A percentile compares a stretch with the other conserved stretches of the same genome.
Evolutionary conservation across 2,797 vertebrate species (phyloP).

Genomic region (Telmatherina bonti): DNA sequence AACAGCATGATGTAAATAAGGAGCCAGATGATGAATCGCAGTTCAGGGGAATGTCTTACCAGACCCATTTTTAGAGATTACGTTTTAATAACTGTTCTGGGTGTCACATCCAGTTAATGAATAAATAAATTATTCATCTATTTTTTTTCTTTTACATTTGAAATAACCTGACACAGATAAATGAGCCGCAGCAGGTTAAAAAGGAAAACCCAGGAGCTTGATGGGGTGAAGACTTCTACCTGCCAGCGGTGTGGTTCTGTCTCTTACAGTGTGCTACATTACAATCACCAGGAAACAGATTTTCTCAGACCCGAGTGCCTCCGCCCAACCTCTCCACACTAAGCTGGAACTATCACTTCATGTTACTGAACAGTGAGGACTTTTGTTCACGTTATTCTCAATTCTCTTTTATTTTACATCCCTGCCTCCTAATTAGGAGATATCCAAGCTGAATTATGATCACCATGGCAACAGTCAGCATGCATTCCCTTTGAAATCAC

Average conservation of each 20-base stretch:
- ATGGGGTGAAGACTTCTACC: not conserved
- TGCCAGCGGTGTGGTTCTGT: not conserved
- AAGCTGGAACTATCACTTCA: not conserved
- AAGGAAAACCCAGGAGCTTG: constrained; percentile 55
- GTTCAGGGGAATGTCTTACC: constrained; percentile 63
- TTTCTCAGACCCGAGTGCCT: not conserved
- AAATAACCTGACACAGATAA: constrained; percentile 65
- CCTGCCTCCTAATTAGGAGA: constrained; percentile 71
- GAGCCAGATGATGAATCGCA: constrained; percentile 68
- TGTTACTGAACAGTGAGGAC: constrained; percentile 26
- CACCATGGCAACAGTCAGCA: constrained; percentile 82
- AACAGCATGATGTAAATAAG: constrained; percentile 47
- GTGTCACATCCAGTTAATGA: constrained; percentile 79
- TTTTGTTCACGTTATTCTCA: constrained; percentile 35
- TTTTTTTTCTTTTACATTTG: constrained; percentile 53
- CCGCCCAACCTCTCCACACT: not conserved
- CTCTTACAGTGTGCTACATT: not conserved
- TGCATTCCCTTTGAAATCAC: constrained; percentile 79
- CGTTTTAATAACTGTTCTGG: constrained; percentile 75
- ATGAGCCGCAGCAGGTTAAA: constrained; percentile 42
- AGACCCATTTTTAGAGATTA: constrained; percentile 79
- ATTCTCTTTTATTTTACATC: constrained; percentile 34
- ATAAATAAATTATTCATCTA: constrained; percentile 83
- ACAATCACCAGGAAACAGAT: no score
- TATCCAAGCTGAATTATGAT: constrained; percentile 77